These are phyloP conservation scores for Chiroxiphia lanceolata DNA, from an alignment of 2,797 vertebrate genomes.

Conservation along the genomic window DNA sequence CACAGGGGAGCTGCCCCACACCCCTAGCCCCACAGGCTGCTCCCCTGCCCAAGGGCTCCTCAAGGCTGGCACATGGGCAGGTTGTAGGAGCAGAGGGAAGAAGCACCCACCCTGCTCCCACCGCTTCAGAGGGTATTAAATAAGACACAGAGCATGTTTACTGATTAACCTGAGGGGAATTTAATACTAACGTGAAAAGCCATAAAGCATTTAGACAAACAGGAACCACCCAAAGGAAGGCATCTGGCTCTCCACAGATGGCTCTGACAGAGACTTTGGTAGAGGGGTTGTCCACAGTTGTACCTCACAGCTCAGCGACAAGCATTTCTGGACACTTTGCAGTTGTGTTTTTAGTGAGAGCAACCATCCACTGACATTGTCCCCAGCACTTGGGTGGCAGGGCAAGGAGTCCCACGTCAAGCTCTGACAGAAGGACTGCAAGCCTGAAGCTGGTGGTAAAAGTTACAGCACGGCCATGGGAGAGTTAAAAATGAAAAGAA, in stretches of 20 bases:
- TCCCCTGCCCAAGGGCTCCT: background rate
- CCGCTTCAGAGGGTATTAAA: background rate
- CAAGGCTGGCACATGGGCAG: fast-evolving
- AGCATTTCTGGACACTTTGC: fast-evolving
- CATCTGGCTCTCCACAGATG: background rate
- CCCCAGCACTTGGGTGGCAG: fast-evolving
- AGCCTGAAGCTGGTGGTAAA: background rate
- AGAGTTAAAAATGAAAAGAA: background rate
- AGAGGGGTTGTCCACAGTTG: background rate
- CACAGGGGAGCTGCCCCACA: fast-evolving
- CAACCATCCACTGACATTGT: background rate
- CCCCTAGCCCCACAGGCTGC: background rate
- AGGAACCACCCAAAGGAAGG: background rate
- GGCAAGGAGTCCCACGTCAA: background rate
- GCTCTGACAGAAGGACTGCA: background rate
- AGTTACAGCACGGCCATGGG: background rate
- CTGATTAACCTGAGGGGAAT: conserved; percentile 35
- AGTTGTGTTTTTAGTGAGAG: background rate
- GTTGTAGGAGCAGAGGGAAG: background rate
- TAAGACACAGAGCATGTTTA: background rate
- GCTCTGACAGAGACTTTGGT: background rate
- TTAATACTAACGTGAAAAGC: background rate
- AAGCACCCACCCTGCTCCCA: background rate
- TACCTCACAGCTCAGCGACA: background rate
- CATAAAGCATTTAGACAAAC: background rate